A percentile compares a stretch with the other conserved stretches of the same genome.
phyloP scores from a whole-genome alignment of 2,113 vertebrate species.

The Xyliphius kryptos region DNA sequence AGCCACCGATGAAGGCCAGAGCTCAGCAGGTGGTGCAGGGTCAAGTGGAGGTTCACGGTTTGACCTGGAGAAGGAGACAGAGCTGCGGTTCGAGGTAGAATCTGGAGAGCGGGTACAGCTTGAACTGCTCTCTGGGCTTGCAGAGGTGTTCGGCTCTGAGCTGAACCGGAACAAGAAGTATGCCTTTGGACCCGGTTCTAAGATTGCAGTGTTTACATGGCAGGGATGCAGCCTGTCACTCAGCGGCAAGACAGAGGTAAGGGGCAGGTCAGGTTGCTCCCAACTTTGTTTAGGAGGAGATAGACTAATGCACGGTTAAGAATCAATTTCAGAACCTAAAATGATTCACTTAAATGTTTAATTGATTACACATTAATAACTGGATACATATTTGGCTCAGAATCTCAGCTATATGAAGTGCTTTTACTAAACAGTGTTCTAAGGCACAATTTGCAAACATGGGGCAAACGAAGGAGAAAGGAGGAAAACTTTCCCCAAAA shows the following conservation, averaged over 20 bases:
- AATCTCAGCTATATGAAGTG: no score
- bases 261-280: no score
- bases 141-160: constrained; percentile 92
- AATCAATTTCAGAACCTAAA: no score
- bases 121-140: constrained; percentile 86
- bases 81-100: constrained; percentile 94
- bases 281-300: no score
- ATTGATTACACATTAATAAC: no score
- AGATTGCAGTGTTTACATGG: constrained; percentile 96
- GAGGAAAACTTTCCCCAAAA: no score
- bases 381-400: no score
- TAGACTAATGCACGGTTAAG: no score
- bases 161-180: constrained; percentile 95
- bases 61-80: constrained; percentile 92
- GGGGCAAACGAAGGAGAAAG: no score
- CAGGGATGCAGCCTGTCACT: constrained; percentile 89
- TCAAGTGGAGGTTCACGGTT: constrained; percentile 68
- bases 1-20: constrained; percentile 62
- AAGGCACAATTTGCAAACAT: no score
- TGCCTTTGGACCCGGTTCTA: constrained; percentile 85
- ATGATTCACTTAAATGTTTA: no score
- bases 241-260: constrained; percentile 83
- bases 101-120: constrained; percentile 79
- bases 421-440: no score
- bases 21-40: constrained; percentile 40